Evolutionary conservation across 2,797 vertebrate species (phyloP).

Genomic region (Dermochelys coriacea): DNA sequence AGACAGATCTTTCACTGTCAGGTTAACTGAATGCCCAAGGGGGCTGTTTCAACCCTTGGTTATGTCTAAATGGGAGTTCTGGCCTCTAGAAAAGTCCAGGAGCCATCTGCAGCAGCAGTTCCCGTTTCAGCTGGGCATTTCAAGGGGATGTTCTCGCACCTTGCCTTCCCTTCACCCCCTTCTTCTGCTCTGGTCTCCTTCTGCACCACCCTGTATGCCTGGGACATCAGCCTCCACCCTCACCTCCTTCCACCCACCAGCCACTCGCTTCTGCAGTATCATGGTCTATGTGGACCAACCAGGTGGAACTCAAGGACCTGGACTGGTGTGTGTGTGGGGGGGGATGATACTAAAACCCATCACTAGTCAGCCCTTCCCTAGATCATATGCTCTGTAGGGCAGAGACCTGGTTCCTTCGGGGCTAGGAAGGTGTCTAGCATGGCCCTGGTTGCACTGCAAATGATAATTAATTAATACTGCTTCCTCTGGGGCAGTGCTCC

Average conservation of each 20-base stretch:
- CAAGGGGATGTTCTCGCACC: no score
- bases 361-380: no score
- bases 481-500: no score
- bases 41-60: no score
- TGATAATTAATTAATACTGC: no score
- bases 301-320: no score
- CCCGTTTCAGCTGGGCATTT: background rate
- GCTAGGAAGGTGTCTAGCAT: background rate
- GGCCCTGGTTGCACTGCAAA: background rate
- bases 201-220: no score
- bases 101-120: background rate
- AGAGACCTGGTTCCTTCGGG: background rate
- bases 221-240: background rate
- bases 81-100: no score
- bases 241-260: background rate
- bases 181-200: background rate
- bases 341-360: no score
- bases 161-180: background rate
- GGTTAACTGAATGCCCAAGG: no score
- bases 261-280: background rate
- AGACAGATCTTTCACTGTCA: background rate
- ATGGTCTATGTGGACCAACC: background rate
- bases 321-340: background rate
- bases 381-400: no score
- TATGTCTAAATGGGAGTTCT: no score